Base-by-base conservation (phyloP, 2,888 invertebrate species). In the Zeuzera pyrina region DNA sequence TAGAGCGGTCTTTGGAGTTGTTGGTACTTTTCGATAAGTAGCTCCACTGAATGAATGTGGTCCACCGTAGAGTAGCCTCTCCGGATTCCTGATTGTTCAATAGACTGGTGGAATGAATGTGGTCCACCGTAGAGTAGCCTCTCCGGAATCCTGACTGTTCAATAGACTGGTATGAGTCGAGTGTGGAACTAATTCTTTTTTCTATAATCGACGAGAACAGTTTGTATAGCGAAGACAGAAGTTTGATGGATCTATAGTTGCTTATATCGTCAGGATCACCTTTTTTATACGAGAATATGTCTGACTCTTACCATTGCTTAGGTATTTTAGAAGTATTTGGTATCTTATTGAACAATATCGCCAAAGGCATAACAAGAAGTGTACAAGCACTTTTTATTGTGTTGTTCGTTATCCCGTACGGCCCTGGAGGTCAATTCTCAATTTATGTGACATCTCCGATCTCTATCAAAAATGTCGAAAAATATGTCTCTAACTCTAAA, bases 141-240 rank as follows among this genome's bases (percentile, higher is more conserved):
- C 26, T 21, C 23, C 39, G 15, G 27, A 34, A 36, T 13, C 36
- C 30, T 13, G 38, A 27, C 19, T 38, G 34, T 32, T 38, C 33
- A 2, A 35, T 27, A 2, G 32, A 28, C 35, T 38, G 33, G 10
- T 12, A n/a, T n/a, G n/a, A 15, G 22, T 31, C 15, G 27, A 31
- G 22, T 19, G 21, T 24, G 10, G 2, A 7, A 31, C 8, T 28
- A 12, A 28, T 16, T 26, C 12, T 31, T 23, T 35, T 30, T 2
- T 30, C 23, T 28, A 35, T 8, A 12, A 31, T 14, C 5, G 28
- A 28, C 2, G 31, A 35, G n/a, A 35, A 29, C 10, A 31, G 21
- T 35, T 35, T 31, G 7, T 35, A 29, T n/a, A n/a, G n/a, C n/a
- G n/a, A n/a, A n/a, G n/a, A n/a, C n/a, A n/a, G n/a, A n/a, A n/a